Conservation (phyloP, 1,140 invertebrate genomes). For the Formica selysi region DNA sequence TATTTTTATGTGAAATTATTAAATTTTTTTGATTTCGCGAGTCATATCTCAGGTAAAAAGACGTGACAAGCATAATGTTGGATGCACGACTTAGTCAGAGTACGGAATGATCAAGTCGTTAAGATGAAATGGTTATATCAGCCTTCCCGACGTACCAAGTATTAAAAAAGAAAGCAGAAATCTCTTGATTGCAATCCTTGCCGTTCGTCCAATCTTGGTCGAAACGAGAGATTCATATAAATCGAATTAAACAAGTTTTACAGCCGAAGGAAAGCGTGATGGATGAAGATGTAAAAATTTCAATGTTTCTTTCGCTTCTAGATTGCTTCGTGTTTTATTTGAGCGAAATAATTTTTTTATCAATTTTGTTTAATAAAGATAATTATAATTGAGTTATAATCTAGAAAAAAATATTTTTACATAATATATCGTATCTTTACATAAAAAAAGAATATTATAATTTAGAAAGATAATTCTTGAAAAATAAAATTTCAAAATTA, state of each 20-base stretch:
- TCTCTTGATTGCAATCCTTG: conserved; percentile 65
- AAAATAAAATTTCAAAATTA: not conserved
- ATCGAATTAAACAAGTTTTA: conserved; percentile 21
- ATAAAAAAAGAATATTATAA: not conserved
- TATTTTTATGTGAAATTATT: not conserved
- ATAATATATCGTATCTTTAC: not conserved
- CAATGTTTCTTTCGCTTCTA: not conserved
- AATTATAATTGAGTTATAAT: conserved; percentile 1
- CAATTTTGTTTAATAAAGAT: not conserved
- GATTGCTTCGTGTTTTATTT: not conserved
- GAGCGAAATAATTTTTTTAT: not conserved
- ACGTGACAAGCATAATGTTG: conserved; percentile 60
- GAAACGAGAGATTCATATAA: conserved; percentile 16
- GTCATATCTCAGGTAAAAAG: conserved; percentile 4
- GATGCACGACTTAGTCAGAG: conserved; percentile 15
- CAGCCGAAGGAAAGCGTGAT: not conserved
- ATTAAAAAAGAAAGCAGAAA: conserved; percentile 65
- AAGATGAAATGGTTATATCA: conserved; percentile 68
- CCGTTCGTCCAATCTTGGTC: conserved; percentile 38
- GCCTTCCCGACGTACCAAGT: conserved; percentile 65
- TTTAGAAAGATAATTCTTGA: not conserved
- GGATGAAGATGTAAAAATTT: not conserved
- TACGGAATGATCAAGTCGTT: conserved; percentile 65
- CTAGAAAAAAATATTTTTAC: not conserved
- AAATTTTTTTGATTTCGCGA: conserved; percentile 3